phyloP scores from a whole-genome alignment of 2,888 invertebrate species.

The Lottia gigantea region DNA sequence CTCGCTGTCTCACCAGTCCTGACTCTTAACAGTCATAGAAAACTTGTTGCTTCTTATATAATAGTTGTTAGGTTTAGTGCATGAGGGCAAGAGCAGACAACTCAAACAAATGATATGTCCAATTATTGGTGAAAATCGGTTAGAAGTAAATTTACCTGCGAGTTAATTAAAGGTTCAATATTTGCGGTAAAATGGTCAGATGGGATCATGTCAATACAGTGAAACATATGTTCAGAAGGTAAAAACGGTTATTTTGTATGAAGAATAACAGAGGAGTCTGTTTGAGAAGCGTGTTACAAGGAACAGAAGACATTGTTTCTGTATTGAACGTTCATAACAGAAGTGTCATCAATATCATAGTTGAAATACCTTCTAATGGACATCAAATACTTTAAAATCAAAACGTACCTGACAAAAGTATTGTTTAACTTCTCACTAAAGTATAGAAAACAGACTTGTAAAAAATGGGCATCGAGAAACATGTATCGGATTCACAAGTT shows the following conservation, averaged over 20 bases:
- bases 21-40: too few relatives aligned
- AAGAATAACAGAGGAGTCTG: not conserved
- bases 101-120: slow-evolving; percentile 6
- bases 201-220: slow-evolving; percentile 2
- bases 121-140: slow-evolving; percentile 11
- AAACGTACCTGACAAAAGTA: too few relatives aligned
- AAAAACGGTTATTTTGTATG: not conserved
- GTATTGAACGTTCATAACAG: too few relatives aligned
- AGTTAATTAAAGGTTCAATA: slow-evolving; percentile 7
- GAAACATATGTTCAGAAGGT: not conserved
- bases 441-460: too few relatives aligned
- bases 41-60: too few relatives aligned
- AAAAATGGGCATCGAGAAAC: too few relatives aligned
- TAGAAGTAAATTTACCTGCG: not conserved
- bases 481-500: too few relatives aligned
- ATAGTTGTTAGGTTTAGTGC: too few relatives aligned
- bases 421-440: too few relatives aligned
- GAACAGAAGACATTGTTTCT: not conserved
- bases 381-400: too few relatives aligned
- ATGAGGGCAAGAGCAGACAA: not conserved
- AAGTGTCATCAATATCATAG: too few relatives aligned
- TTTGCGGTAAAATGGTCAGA: slow-evolving; percentile 7
- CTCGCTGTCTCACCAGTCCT: not conserved
- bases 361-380: too few relatives aligned
- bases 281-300: slow-evolving; percentile 5